Base-by-base conservation (phyloP, 2,797 vertebrate species). In the Galago senegalensis region DNA sequence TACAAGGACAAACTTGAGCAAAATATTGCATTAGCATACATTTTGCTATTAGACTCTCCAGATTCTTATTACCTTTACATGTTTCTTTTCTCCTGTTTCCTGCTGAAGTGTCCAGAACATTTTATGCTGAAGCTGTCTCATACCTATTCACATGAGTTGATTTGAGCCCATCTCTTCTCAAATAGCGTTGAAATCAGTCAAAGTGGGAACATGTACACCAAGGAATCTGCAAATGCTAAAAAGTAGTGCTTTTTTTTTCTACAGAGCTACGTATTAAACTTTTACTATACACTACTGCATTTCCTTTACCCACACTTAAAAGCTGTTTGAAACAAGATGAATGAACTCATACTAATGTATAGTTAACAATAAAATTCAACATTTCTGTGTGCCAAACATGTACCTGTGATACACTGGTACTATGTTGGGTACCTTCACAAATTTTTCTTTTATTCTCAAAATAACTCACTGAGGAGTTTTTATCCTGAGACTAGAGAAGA, bases 381-480 rank as follows among this genome's bases (percentile, higher is more conserved):
- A 60, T 67, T 67, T 46, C 2, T 75, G 11, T 27, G 65, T 49
- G 8, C 27, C 67, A 70, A 53, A 53, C 10, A 70, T 7, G 43
- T 16, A 43, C 11, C 29, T 93, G 0, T 46, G 80, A 14, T 14
- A 29, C 27, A 3, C 1, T 11, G 31, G 13, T 11, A 29, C 56
- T 70, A 7, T 20, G 3, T 61, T 56, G 43, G 67, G 16, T 83
- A 34, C 17, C 37, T 82, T 65, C 63, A 8, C n/a, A 16, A 49
- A 43, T 46, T 93, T 96, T 90, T 91, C 8, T 73, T 90, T 96
- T 43, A 88, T 72, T 88, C 43, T 92, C 67, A 88, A 34, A 88
- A 67, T 86, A 91, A 72, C 37, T 27, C 7, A 29, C 18, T 8
- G 31, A 43, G 20, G 21, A 27, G 58, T 93, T 93, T 75, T 91